Percentiles rank a stretch among this genome's conserved stretches.
Conservation (phyloP, 2,113 vertebrate genomes). For the Athene noctua region DNA sequence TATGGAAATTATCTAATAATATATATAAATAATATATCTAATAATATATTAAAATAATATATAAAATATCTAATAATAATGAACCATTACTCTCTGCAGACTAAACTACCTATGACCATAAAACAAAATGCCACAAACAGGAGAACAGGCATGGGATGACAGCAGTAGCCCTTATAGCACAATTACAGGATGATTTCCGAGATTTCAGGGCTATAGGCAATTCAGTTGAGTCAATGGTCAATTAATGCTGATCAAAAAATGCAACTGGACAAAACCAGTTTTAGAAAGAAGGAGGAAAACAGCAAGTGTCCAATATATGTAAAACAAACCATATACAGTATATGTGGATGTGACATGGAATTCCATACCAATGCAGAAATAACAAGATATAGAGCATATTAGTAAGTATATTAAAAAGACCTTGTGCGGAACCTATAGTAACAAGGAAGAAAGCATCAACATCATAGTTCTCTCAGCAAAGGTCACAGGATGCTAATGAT, state of each 20-base stretch:
- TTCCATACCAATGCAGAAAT: not conserved
- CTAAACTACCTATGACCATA: not conserved
- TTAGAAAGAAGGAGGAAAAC: not conserved
- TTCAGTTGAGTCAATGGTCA: not conserved
- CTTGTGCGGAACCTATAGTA: not conserved
- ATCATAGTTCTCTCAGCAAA: not conserved
- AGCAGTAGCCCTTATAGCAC: not conserved
- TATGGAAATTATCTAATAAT: not conserved
- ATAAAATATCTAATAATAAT: not conserved
- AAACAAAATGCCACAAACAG: not conserved
- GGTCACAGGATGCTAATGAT: not conserved
- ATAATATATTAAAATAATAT: not conserved
- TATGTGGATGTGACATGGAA: not conserved
- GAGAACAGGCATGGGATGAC: not conserved
- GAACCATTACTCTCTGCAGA: not conserved
- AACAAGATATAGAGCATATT: not conserved
- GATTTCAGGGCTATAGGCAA: not conserved
- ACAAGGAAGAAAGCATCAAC: not conserved
- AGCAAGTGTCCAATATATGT: not conserved
- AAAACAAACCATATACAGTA: not conserved
- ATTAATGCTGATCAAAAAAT: not conserved
- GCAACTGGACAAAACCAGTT: not conserved
- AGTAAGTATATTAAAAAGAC: not conserved
- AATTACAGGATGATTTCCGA: not conserved
- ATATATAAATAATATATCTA: not conserved